Conservation (phyloP, 1,140 invertebrate genomes). For the Brachionus manjavacas region DNA sequence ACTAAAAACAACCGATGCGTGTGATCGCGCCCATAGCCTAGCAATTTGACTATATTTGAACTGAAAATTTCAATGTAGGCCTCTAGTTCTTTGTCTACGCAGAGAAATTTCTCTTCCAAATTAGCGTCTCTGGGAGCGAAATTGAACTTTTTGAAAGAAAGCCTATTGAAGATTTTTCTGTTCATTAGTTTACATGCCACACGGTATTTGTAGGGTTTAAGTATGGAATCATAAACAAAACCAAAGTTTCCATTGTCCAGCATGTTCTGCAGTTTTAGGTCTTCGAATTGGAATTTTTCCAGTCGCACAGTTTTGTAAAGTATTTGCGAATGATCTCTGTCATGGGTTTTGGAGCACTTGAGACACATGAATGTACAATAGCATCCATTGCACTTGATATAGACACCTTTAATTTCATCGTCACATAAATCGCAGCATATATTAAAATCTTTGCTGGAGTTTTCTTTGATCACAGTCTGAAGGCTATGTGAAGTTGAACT, state of each 20-base stretch:
- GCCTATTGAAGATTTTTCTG: neutral
- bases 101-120: neutral
- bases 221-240: neutral
- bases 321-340: neutral
- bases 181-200: conserved; percentile 32
- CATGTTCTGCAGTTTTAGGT: neutral
- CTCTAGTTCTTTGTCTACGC: neutral
- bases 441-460: neutral
- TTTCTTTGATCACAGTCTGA: neutral
- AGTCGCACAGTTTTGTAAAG: neutral
- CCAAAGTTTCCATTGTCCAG: conserved; percentile 19
- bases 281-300: conserved; percentile 15
- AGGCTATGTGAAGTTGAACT: neutral
- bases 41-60: neutral
- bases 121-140: neutral
- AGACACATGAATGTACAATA: conserved; percentile 25
- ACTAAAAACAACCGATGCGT: neutral
- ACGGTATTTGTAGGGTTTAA: neutral
- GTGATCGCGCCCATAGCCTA: neutral
- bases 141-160: neutral
- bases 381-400: conserved; percentile 3
- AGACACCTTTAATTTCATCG: neutral
- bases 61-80: conserved; percentile 24
- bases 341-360: neutral
- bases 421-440: neutral